phyloP scores from a whole-genome alignment of 1,140 invertebrate species.

The Neodiprion pinetum region DNA sequence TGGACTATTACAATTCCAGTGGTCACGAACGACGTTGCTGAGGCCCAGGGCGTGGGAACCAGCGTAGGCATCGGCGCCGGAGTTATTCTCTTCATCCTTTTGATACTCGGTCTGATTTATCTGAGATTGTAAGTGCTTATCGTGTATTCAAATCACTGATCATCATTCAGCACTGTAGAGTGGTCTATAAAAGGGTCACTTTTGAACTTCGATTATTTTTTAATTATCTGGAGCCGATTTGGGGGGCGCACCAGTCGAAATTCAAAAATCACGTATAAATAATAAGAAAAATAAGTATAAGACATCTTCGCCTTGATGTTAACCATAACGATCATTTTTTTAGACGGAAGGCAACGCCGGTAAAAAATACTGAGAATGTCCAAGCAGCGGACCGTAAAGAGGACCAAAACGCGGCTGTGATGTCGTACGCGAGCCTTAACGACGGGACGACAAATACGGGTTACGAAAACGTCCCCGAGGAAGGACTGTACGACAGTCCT shows the following conservation, averaged over 20 bases:
- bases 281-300: too few species aligned
- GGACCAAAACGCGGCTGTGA: constrained; percentile 82
- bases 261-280: too few species aligned
- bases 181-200: background rate
- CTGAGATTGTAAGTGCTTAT: constrained; percentile 72
- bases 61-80: constrained; percentile 82
- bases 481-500: constrained; percentile 76
- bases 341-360: constrained; percentile 81
- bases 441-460: constrained; percentile 70
- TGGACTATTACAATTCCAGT: constrained; percentile 49
- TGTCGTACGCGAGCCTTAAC: constrained; percentile 83
- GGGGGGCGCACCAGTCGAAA: too few species aligned
- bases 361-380: constrained; percentile 87
- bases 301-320: background rate
- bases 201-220: too few species aligned
- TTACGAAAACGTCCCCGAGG: constrained; percentile 77
- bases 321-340: constrained; percentile 31
- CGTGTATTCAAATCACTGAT: constrained; percentile 21
- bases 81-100: constrained; percentile 76
- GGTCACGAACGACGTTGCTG: constrained; percentile 62
- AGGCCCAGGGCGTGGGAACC: constrained; percentile 75
- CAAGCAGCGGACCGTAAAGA: constrained; percentile 85
- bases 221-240: too few species aligned
- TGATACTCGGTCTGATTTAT: constrained; percentile 79
- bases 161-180: background rate